Evolutionary conservation across 1,140 invertebrate species (phyloP).

Genomic region (Campoletis sonorensis): DNA sequence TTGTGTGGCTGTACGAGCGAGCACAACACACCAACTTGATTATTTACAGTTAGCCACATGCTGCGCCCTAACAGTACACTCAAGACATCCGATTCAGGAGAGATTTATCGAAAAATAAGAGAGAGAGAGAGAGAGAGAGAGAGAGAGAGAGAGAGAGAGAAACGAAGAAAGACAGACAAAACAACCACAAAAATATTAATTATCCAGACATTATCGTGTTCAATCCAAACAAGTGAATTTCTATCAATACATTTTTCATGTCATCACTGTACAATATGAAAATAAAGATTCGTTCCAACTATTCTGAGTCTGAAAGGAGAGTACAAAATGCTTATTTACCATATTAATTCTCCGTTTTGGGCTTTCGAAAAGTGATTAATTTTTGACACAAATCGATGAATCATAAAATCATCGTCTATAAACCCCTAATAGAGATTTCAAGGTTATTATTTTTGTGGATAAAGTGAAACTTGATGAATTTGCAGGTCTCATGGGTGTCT

Average conservation of each 20-base stretch:
- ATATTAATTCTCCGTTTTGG: too few species aligned
- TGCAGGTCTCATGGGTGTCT: neutral
- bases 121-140: slow-evolving; percentile 42
- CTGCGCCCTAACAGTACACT: slow-evolving; percentile 60
- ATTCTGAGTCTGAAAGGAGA: neutral
- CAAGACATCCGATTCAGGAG: slow-evolving; percentile 40
- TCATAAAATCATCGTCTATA: too few species aligned
- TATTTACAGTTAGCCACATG: slow-evolving; percentile 65
- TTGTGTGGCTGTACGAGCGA: neutral
- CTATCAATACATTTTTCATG: too few species aligned
- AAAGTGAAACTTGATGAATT: neutral
- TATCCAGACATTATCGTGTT: neutral
- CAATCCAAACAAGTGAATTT: too few species aligned
- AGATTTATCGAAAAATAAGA: slow-evolving; percentile 36
- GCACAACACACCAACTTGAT: slow-evolving; percentile 46
- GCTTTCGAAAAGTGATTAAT: too few species aligned
- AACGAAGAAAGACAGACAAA: neutral
- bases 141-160: slow-evolving; percentile 37
- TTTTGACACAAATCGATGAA: too few species aligned
- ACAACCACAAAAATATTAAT: slow-evolving; percentile 2
- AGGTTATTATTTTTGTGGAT: neutral
- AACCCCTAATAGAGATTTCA: neutral
- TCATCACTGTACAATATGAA: too few species aligned
- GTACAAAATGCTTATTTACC: too few species aligned
- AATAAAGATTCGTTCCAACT: neutral